These are phyloP conservation scores for Drosophila yooni DNA, from an alignment of 2,888 invertebrate species.

Conservation along the genomic window DNA sequence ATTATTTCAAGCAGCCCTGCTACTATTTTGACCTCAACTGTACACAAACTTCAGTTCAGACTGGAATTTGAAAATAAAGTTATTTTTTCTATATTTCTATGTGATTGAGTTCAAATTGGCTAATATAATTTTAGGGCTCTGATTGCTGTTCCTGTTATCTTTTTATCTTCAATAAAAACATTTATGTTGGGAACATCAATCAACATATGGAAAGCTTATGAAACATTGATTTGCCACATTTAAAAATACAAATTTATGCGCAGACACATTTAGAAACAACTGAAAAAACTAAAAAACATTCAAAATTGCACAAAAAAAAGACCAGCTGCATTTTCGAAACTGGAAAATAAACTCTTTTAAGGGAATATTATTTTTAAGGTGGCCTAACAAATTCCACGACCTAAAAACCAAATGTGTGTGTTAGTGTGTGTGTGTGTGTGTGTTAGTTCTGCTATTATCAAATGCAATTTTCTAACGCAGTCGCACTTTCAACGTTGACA, in stretches of 20 bases:
- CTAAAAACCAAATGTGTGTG: slow-evolving; percentile 37
- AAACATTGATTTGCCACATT: not conserved
- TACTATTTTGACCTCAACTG: not conserved
- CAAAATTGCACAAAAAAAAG: slow-evolving; percentile 3
- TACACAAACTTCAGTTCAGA: not conserved
- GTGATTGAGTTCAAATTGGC: not conserved
- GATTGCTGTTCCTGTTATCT: not conserved
- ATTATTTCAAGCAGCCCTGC: not conserved
- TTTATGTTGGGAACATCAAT: not conserved
- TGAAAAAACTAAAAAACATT: not conserved
- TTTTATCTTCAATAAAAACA: not conserved
- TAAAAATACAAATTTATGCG: not conserved
- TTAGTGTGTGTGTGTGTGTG: slow-evolving; percentile 25
- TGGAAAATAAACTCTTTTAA: slow-evolving; percentile 17
- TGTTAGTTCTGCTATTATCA: slow-evolving; percentile 61
- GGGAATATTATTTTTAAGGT: slow-evolving; percentile 15
- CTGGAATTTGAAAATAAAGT: not conserved
- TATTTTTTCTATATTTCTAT: too few relatives aligned
- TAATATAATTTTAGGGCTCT: too few relatives aligned
- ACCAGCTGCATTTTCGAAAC: slow-evolving; percentile 23
- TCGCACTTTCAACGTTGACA: slow-evolving; percentile 79
- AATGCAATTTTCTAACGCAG: slow-evolving; percentile 84
- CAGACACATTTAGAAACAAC: not conserved
- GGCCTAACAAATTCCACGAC: slow-evolving; percentile 49
- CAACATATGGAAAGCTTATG: not conserved